phyloP scores from a whole-genome alignment of 2,888 invertebrate species.

The Candidula unifasciata region DNA sequence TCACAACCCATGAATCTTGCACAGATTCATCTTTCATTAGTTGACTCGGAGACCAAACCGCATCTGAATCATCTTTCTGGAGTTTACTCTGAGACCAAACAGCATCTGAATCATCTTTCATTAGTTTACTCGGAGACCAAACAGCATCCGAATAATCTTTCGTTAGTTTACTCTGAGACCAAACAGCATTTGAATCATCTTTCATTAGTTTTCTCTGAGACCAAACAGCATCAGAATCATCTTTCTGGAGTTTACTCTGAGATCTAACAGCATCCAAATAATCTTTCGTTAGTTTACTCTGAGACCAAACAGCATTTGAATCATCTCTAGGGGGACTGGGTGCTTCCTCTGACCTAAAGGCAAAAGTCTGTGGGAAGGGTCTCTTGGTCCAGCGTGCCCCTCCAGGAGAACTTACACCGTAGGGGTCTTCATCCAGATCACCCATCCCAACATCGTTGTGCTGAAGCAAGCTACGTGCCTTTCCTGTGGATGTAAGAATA shows the following conservation, averaged over 20 bases:
- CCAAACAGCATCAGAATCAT: background rate
- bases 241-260: background rate
- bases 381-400: slow-evolving; percentile 66
- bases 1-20: background rate
- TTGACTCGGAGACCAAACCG: too few relatives aligned
- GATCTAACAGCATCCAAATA: background rate
- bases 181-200: background rate
- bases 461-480: slow-evolving; percentile 69
- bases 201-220: background rate
- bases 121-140: background rate
- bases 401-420: slow-evolving; percentile 65
- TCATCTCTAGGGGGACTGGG: background rate
- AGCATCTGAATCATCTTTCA: background rate
- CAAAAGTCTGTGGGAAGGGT: slow-evolving; percentile 56
- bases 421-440: slow-evolving; percentile 66
- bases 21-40: too few relatives aligned
- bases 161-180: background rate
- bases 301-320: background rate
- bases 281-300: background rate
- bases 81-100: background rate
- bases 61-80: background rate
- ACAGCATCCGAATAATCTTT: background rate
- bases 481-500: slow-evolving; percentile 55
- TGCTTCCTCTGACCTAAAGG: background rate
- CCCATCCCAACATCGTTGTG: slow-evolving; percentile 49